A percentile compares a stretch with the other conserved stretches of the same genome.
Evolutionary conservation across 2,888 invertebrate species (phyloP).

Genomic region (Noctuana brunneofusca): DNA sequence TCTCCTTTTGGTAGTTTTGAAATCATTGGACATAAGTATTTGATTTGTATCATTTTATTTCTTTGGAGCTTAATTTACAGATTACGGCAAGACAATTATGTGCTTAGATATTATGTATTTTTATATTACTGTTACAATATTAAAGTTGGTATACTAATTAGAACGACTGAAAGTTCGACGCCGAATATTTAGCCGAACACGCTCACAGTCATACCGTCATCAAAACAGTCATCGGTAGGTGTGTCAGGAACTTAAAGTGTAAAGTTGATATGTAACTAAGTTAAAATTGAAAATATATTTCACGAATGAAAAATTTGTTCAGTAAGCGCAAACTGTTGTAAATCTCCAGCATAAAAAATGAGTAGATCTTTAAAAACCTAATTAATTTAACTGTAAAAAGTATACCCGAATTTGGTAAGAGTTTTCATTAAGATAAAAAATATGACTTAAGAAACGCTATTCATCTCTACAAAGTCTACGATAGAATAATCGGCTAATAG

Average conservation of each 20-base stretch:
- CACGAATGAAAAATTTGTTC: not conserved
- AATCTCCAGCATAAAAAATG: constrained; percentile 4
- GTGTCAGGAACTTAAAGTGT: too few species aligned
- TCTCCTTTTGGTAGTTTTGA: not conserved
- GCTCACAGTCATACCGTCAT: too few species aligned
- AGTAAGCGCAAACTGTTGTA: not conserved
- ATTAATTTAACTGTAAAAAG: constrained; percentile 10
- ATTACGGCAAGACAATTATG: too few species aligned
- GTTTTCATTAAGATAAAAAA: constrained; percentile 20
- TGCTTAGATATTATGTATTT: too few species aligned
- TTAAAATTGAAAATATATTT: not conserved
- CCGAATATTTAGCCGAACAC: too few species aligned
- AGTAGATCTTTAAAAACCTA: constrained; percentile 8
- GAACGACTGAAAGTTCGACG: too few species aligned
- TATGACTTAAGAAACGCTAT: constrained; percentile 7
- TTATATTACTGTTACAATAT: too few species aligned
- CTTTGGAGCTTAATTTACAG: too few species aligned
- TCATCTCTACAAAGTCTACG: constrained; percentile 14
- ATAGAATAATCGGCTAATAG: constrained; percentile 16
- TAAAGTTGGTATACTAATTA: too few species aligned
- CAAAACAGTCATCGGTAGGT: too few species aligned
- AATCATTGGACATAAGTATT: not conserved
- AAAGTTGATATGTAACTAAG: too few species aligned
- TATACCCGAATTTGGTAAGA: not conserved
- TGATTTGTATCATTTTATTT: not conserved